Evolutionary conservation across 2,888 invertebrate genomes (phyloP).

Genomic region (Drosophila lacicola): DNA sequence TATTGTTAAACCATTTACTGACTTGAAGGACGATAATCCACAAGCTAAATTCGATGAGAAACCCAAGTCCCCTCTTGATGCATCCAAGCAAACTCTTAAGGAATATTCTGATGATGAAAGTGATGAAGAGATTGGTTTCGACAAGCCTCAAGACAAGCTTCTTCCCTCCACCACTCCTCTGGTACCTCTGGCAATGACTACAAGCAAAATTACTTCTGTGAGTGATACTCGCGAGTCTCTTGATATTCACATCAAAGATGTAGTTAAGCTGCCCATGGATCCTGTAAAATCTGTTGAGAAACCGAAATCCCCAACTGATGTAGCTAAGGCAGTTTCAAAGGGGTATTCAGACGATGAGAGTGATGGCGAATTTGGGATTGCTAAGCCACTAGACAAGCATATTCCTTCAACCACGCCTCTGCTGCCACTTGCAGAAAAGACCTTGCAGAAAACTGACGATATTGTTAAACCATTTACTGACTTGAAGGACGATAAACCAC

Average conservation of each 20-base stretch:
- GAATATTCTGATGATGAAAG: conserved; percentile 1
- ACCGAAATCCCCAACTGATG: background rate
- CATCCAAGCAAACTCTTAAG: background rate
- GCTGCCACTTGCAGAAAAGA: background rate
- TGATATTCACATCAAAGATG: too few relatives aligned
- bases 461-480: background rate
- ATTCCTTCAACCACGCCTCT: background rate
- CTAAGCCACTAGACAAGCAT: background rate
- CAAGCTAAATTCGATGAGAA: background rate
- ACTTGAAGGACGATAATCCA: background rate
- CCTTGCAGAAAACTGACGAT: background rate
- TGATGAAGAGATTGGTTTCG: background rate
- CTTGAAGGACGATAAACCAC: background rate
- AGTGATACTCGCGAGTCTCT: too few relatives aligned
- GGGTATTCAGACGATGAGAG: conserved; percentile 1
- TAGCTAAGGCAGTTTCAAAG: background rate
- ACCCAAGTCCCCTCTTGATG: background rate
- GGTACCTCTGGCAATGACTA: too few relatives aligned
- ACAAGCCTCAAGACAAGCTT: background rate
- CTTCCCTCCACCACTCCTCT: background rate
- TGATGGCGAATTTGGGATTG: background rate
- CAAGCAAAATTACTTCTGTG: too few relatives aligned
- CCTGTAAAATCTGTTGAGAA: background rate
- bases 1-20: background rate
- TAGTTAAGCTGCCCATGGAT: background rate